A percentile compares a stretch with the other conserved stretches of the same genome.
These are phyloP conservation scores for Percopsis omiscomaycus DNA, from an alignment of 2,797 vertebrate species.

Conservation along the genomic window DNA sequence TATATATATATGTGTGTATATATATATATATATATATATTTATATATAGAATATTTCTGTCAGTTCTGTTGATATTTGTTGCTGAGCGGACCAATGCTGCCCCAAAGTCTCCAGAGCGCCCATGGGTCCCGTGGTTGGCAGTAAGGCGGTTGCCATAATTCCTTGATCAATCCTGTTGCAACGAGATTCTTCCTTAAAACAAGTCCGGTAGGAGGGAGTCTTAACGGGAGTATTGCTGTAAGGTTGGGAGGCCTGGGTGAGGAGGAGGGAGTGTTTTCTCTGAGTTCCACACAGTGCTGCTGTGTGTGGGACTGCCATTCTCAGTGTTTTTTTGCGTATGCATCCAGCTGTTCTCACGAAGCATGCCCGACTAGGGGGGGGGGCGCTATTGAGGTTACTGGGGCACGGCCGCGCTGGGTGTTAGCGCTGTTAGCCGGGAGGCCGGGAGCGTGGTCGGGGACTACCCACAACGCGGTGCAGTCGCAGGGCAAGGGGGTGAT, in stretches of 20 bases:
- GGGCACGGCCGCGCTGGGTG: conserved; percentile 47
- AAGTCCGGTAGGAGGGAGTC: conserved; percentile 45
- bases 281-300: background rate
- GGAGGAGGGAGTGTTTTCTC: conserved; percentile 35
- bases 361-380: conserved; percentile 30
- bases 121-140: conserved; percentile 54
- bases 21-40: conserved; percentile 54
- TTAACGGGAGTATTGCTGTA: conserved; percentile 57
- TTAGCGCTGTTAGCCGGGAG: conserved; percentile 31
- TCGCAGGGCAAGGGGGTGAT: conserved; percentile 45
- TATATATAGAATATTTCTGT: conserved; percentile 41
- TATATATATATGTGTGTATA: conserved; percentile 53
- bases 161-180: conserved; percentile 30
- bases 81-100: conserved; percentile 48
- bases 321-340: conserved; percentile 13
- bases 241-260: conserved; percentile 48
- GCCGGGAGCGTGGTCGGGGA: conserved; percentile 27
- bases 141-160: conserved; percentile 59
- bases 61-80: conserved; percentile 58
- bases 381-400: conserved; percentile 46
- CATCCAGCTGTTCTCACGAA: conserved; percentile 48
- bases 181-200: conserved; percentile 34
- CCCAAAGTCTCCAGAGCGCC: conserved; percentile 50
- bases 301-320: no score
- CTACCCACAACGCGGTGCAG: conserved; percentile 55